Evolutionary conservation across 2,113 vertebrate species (phyloP).

Genomic region (Andinoacara biseriatus): DNA sequence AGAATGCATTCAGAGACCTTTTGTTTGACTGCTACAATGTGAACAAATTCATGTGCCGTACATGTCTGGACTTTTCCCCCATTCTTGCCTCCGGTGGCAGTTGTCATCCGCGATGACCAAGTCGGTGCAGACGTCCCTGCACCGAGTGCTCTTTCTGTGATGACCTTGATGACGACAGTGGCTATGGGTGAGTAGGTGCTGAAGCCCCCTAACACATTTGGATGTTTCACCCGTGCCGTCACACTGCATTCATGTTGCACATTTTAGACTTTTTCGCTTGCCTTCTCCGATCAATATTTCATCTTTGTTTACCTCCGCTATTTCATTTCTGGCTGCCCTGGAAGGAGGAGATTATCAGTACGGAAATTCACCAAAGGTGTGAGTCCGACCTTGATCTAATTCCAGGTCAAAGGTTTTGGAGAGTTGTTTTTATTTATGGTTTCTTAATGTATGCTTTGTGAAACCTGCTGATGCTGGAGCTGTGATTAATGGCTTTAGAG

Average conservation of each 20-base stretch:
- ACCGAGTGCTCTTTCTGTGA: constrained; percentile 14
- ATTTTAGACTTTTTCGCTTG: constrained; percentile 20
- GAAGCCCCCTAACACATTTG: constrained; percentile 40
- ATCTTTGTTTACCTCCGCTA: constrained; percentile 41
- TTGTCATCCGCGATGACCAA: constrained; percentile 54
- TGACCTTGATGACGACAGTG: constrained; percentile 68
- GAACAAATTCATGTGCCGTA: constrained; percentile 20
- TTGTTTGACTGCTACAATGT: constrained; percentile 5
- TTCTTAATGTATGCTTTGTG: constrained; percentile 33
- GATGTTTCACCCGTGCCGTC: constrained; percentile 31
- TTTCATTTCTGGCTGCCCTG: neutral
- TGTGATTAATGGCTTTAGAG: constrained; percentile 63
- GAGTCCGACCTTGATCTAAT: constrained; percentile 50
- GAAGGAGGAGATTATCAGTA: constrained; percentile 1
- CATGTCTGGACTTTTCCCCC: neutral
- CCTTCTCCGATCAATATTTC: constrained; percentile 63
- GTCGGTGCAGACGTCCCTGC: constrained; percentile 41
- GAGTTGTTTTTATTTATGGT: constrained; percentile 38
- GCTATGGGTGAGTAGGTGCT: constrained; percentile 49
- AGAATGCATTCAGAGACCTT: neutral
- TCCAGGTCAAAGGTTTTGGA: constrained; percentile 42
- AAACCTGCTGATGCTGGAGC: constrained; percentile 42
- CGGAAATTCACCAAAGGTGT: neutral
- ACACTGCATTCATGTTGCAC: constrained; percentile 20
- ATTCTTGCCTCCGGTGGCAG: constrained; percentile 46